Percentiles rank a stretch among this genome's conserved stretches.
Conservation (phyloP, 2,113 vertebrate species). For the Spilogale gracilis region DNA sequence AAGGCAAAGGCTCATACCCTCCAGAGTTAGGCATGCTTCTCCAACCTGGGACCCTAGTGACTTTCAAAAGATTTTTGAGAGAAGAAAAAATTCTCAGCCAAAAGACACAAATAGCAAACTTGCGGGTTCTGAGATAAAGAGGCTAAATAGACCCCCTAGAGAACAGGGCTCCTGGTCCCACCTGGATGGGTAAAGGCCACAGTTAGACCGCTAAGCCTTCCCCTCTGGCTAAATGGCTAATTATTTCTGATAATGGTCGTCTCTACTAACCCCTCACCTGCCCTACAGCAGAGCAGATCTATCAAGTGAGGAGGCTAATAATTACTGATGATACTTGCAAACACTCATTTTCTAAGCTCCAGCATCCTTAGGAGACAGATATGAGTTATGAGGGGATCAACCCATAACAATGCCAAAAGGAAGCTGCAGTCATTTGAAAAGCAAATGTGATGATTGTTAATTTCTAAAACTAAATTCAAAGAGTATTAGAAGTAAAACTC, state of each 20-base stretch:
- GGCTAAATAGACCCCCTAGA: background rate
- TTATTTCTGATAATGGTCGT: constrained; percentile 60
- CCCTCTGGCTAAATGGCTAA: constrained; percentile 57
- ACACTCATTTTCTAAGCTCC: constrained; percentile 71
- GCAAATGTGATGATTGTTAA: background rate
- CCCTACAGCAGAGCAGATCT: constrained; percentile 57
- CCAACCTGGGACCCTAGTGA: background rate
- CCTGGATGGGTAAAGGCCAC: constrained; percentile 5
- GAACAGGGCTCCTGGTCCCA: constrained; percentile 8
- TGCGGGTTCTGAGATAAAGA: background rate
- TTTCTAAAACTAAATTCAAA: constrained; percentile 53
- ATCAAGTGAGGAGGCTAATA: constrained; percentile 3
- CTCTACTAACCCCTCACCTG: constrained; percentile 41
- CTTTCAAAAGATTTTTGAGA: constrained; percentile 25
- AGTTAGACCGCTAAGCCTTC: constrained; percentile 59
- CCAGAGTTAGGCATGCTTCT: background rate
- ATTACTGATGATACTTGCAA: constrained; percentile 65
- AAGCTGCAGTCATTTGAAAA: constrained; percentile 63
- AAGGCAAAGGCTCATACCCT: background rate
- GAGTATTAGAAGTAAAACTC: background rate
- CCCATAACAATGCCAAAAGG: constrained; percentile 27
- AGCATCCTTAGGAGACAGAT: constrained; percentile 60
- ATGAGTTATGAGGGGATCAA: constrained; percentile 28
- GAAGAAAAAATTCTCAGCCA: constrained; percentile 12
- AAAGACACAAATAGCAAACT: constrained; percentile 45